Evolutionary conservation across 2,113 vertebrate species (phyloP).

Genomic region (Anser cygnoides): DNA sequence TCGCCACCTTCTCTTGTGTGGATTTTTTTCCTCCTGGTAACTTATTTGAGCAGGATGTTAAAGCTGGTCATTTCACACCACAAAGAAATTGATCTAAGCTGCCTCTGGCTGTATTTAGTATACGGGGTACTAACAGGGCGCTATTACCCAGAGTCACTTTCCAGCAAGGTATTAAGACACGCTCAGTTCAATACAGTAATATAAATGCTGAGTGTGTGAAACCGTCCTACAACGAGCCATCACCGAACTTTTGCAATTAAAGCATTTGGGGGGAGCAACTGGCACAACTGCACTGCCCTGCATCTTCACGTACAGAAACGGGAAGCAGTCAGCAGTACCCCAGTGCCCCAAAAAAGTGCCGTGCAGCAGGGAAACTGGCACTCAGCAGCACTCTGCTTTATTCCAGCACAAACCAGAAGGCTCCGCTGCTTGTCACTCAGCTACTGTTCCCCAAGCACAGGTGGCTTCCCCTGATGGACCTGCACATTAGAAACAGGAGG

Average conservation of each 20-base stretch:
- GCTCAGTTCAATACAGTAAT: neutral
- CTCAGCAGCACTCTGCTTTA: neutral
- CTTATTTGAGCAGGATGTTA: neutral
- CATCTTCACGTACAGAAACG: neutral
- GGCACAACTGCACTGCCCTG: rapidly evolving
- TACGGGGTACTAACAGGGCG: neutral
- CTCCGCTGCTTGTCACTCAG: neutral
- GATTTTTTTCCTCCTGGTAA: neutral
- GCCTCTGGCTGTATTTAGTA: neutral
- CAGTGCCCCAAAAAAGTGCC: neutral
- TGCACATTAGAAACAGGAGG: neutral
- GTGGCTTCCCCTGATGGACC: neutral
- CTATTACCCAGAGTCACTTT: neutral
- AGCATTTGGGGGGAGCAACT: neutral
- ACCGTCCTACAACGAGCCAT: neutral
- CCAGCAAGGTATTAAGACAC: neutral
- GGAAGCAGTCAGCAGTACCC: rapidly evolving
- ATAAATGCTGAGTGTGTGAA: neutral
- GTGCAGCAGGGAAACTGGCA: rapidly evolving
- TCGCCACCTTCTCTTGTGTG: neutral
- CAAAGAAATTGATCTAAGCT: neutral
- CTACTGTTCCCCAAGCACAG: neutral
- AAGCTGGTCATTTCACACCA: constrained; percentile 18
- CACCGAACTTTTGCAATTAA: neutral
- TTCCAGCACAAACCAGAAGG: neutral